A percentile compares a stretch with the other conserved stretches of the same genome.
Conservation (phyloP, 2,113 vertebrate species). For the Mola mola region DNA sequence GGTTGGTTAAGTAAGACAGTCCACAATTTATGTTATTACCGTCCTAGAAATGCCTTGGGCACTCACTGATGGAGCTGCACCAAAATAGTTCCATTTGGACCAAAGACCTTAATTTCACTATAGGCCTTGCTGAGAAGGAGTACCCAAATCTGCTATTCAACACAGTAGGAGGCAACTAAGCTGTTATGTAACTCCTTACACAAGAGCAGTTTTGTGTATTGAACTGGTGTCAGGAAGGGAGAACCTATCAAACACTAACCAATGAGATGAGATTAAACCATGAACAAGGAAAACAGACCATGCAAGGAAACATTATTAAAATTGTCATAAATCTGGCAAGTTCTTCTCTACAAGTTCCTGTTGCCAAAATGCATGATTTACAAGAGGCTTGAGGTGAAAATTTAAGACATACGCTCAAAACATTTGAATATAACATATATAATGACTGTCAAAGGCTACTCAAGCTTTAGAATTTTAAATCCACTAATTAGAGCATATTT, state of each 20-base stretch:
- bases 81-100: neutral
- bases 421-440: too few relatives aligned
- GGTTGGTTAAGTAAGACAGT: too few relatives aligned
- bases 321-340: neutral
- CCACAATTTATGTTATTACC: too few relatives aligned
- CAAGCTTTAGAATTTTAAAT: too few relatives aligned
- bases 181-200: conserved; percentile 81
- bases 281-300: conserved; percentile 2
- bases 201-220: conserved; percentile 65
- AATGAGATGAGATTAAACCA: neutral
- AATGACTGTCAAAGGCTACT: too few relatives aligned
- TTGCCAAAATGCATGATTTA: neutral
- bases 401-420: too few relatives aligned
- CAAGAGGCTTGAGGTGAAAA: neutral
- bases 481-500: too few relatives aligned
- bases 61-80: too few relatives aligned
- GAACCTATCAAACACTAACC: conserved; percentile 31
- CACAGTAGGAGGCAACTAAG: conserved; percentile 63
- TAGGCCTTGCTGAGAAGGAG: conserved; percentile 38
- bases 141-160: conserved; percentile 52
- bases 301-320: neutral
- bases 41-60: too few relatives aligned
- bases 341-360: too few relatives aligned
- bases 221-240: conserved; percentile 46
- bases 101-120: conserved; percentile 13